phyloP scores from a whole-genome alignment of 2,797 vertebrate species.

The Gadopsis bispinosus region DNA sequence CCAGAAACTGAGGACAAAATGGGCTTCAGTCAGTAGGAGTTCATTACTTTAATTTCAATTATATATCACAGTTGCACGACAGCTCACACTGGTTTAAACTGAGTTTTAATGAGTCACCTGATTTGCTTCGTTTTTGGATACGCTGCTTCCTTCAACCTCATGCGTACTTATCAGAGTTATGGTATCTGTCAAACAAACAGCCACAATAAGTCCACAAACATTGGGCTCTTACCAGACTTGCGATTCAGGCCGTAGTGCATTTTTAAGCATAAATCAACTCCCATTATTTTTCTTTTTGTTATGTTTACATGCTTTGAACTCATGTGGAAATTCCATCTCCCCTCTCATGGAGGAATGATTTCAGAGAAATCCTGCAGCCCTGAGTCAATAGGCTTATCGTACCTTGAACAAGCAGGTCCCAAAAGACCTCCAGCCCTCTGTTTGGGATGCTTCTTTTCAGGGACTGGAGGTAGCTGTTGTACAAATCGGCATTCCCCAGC shows the following conservation, averaged over 20 bases:
- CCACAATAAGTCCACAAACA: constrained; percentile 1
- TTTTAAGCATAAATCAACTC: neutral
- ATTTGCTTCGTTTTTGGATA: constrained; percentile 89
- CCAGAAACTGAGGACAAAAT: constrained; percentile 87
- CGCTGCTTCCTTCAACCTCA: constrained; percentile 88
- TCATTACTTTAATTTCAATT: neutral
- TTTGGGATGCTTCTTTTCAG: constrained; percentile 90
- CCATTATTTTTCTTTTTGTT: neutral
- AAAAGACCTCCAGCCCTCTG: constrained; percentile 91
- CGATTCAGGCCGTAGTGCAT: neutral
- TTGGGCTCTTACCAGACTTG: neutral
- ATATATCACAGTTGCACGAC: neutral
- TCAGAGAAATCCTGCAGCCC: constrained; percentile 29
- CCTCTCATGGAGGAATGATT: constrained; percentile 40
- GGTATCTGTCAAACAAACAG: constrained; percentile 81
- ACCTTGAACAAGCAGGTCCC: constrained; percentile 95
- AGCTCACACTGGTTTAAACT: neutral
- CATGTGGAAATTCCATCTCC: constrained; percentile 29
- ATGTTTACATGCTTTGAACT: constrained; percentile 27
- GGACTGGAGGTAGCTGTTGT: constrained; percentile 91
- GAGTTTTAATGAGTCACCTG: constrained; percentile 83
- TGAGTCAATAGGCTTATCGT: constrained; percentile 46
- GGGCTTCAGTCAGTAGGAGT: constrained; percentile 17
- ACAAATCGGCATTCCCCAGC: constrained; percentile 85
- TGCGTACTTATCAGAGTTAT: constrained; percentile 92